Base-by-base conservation (phyloP, 2,113 vertebrate species). In the Dinomys branickii region DNA sequence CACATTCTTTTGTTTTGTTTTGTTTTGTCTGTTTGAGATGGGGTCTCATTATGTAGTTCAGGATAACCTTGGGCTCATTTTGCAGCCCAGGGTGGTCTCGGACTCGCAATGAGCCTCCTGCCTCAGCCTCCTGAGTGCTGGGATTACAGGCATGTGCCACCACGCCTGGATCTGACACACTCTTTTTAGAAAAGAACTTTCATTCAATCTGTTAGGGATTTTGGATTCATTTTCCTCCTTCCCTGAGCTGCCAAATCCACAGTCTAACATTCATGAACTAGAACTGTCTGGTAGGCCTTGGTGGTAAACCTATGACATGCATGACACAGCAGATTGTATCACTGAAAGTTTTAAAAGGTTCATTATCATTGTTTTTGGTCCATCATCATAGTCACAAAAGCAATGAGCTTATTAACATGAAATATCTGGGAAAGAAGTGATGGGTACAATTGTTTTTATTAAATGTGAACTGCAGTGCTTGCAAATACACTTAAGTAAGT, bases 251-350 rank as follows among this genome's bases (percentile, higher is more conserved):
- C 20, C 6, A 90, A 17, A 10, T 50, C 38, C 47, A 1, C 35
- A 69, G 1, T 50, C 44, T 85, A 3, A 50, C 0, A 54, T 14
- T 54, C 35, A 59, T 28, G 5, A 30, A 7, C 50, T 13, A n/a
- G 16, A 8, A 19, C 20, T 0, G 0, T 13, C 6, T 38, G 12
- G 4, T 16, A 30, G 26, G 12, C 41, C 26, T 4, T 14, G 41
- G 1, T 77, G 41, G 26, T 5, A 16, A 47, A 30, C 26, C 28
- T 17, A 9, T 33, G 1, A 13, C 41, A 47, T 8, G 41, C 26
- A 33, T 50, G 75, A 2, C 75, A 47, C 26, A 16, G 41, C 3
- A 6, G 13, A 5, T 30, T 47, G 13, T 30, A 30, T 50, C 44
- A 50, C 14, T 47, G 75, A 78, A 78, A 50, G 12, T 47, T 50